Conservation (phyloP, 2,113 vertebrate genomes). For the Ameiurus melas region DNA sequence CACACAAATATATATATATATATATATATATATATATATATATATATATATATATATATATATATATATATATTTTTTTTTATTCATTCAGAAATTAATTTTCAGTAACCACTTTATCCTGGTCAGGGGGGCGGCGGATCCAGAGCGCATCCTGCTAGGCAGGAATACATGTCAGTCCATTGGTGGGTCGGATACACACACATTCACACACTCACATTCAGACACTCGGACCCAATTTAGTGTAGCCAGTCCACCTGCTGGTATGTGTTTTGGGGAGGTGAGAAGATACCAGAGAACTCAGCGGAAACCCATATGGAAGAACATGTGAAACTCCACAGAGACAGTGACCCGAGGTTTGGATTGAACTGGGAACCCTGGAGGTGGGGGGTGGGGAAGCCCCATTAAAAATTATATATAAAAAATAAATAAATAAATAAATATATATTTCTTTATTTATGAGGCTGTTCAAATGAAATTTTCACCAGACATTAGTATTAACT, state of each 20-base stretch:
- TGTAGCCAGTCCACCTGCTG: neutral
- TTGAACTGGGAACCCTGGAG: neutral
- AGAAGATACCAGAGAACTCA: neutral
- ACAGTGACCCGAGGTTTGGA: neutral
- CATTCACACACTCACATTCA: neutral
- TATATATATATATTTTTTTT: no score
- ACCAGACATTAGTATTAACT: no score
- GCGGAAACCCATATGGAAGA: neutral
- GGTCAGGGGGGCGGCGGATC: neutral
- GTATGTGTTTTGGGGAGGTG: neutral
- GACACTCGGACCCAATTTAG: neutral
- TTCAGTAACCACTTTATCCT: neutral
- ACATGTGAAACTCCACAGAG: neutral
- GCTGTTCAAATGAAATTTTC: no score
- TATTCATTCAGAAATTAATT: no score
- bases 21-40: no score
- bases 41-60: no score
- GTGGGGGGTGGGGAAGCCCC: neutral
- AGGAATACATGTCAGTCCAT: neutral
- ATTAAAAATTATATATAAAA: neutral
- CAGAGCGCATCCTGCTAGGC: neutral
- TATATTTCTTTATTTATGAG: no score
- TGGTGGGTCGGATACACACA: neutral
- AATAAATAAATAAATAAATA: no score
- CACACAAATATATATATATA: no score